Percentiles rank a stretch among this genome's conserved stretches.
Conservation (phyloP, 2,888 invertebrate genomes). For the Coelogynopora nodosa region DNA sequence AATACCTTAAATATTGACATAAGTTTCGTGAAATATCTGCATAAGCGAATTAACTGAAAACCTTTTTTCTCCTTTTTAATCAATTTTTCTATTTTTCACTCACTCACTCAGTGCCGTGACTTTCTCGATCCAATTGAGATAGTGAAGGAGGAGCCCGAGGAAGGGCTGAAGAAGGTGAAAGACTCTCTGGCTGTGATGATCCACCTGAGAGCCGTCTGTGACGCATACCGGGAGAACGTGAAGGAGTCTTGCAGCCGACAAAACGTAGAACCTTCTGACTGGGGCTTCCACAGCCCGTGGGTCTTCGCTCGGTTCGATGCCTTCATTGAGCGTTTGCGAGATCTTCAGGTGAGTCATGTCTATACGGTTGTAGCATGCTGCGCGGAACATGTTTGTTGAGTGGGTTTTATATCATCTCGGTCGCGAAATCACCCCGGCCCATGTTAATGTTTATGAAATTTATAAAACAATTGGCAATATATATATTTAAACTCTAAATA, state of each 20-base stretch:
- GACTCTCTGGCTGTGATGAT: background rate
- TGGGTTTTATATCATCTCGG: too few species aligned
- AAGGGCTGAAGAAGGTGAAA: slow-evolving; percentile 40
- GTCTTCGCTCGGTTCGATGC: slow-evolving; percentile 41
- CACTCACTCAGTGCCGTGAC: background rate
- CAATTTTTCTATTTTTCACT: too few species aligned
- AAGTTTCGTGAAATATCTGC: too few species aligned
- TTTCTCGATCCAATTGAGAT: slow-evolving; percentile 44
- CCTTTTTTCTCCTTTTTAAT: too few species aligned
- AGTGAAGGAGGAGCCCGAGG: slow-evolving; percentile 40
- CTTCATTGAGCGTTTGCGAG: slow-evolving; percentile 32
- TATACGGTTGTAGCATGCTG: too few species aligned
- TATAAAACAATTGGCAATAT: too few species aligned
- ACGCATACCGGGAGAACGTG: slow-evolving; percentile 42
- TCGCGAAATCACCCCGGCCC: too few species aligned
- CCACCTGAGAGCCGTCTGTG: slow-evolving; percentile 25
- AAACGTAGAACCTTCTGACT: slow-evolving; percentile 35
- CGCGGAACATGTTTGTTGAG: too few species aligned
- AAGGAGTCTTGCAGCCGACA: slow-evolving; percentile 37
- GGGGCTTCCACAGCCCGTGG: slow-evolving; percentile 40
- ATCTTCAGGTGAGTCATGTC: slow-evolving; percentile 39
- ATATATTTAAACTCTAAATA: too few species aligned
- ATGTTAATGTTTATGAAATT: too few species aligned
- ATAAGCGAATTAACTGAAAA: too few species aligned
- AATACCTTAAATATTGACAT: too few species aligned